Evolutionary conservation across 2,113 vertebrate genomes (phyloP), one percentile per base, ranked within the genome.

Genomic region (Apteryx owenii): DNA sequence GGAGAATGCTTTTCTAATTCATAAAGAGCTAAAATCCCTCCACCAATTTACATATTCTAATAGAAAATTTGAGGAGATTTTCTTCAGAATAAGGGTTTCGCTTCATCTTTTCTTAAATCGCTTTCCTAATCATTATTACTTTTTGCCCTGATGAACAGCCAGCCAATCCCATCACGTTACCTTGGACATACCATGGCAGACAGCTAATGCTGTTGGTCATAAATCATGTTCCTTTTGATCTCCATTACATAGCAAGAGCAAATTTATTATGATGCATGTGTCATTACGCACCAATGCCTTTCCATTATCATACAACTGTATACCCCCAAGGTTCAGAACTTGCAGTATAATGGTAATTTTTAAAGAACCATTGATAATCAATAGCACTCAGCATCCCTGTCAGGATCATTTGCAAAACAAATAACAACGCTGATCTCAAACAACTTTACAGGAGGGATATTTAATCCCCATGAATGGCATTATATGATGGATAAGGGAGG

Each of bases 381-480:
- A 97, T 95, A 97, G 94, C 88, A 92, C 93, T 96, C 94, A 93
- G 71, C 71, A 88, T 83, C 88, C 73, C 85, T 88, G 93, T 95
- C 79, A 85, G 88, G 70, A 97, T 96, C 89, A 84, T 95, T 98
- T 97, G 91, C 92, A 96, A 95, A 97, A 93, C 96, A 96, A 95
- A 93, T 76, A 90, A 85, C 73, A 90, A 51, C 25, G 68, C 79
- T 42, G 72, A 92, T 90, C 88, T 93, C 92, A 54, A 95, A 56
- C 91, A 96, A 93, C 95, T 94, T 97, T 85, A 86, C 91, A 83
- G 84, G 58, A 77, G 71, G 81, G 97, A 94, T 91, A 97, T 93
- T 93, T 97, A 97, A 97, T 96, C 97, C 94, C 65, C 71, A 53
- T 23, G 78, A 92, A 92, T 85, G 76, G 89, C 94, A 93, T 94